phyloP scores from a whole-genome alignment of 2,797 vertebrate species.

The Diplodus puntazzo region DNA sequence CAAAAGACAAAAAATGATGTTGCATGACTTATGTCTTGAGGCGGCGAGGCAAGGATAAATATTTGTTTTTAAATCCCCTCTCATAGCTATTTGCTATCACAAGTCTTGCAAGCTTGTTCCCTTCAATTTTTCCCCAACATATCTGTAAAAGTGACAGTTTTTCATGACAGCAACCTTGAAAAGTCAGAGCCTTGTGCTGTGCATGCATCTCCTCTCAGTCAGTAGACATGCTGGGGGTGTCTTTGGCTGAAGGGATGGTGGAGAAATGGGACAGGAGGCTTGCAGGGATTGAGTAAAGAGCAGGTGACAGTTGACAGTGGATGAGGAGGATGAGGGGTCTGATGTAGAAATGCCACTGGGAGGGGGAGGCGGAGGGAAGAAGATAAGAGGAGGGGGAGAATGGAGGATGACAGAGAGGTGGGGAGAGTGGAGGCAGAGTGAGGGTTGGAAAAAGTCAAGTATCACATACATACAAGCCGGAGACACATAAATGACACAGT shows the following conservation, averaged over 20 bases:
- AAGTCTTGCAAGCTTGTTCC: not conserved
- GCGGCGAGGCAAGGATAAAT: not conserved
- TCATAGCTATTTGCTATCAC: slow-evolving; percentile 11
- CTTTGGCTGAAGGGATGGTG: slow-evolving; percentile 8
- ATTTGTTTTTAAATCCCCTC: slow-evolving; percentile 37
- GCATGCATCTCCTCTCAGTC: not conserved
- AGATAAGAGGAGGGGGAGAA: slow-evolving; percentile 58
- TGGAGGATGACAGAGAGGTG: slow-evolving; percentile 30
- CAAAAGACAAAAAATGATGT: slow-evolving; percentile 2
- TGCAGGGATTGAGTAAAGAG: slow-evolving; percentile 9
- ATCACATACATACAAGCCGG: not conserved
- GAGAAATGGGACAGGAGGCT: slow-evolving; percentile 15
- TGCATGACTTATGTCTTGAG: slow-evolving; percentile 21
- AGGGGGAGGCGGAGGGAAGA: slow-evolving; percentile 27
- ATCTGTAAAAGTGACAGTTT: slow-evolving; percentile 31
- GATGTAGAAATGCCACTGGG: slow-evolving; percentile 4
- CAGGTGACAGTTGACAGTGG: slow-evolving; percentile 34
- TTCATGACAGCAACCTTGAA: slow-evolving; percentile 27
- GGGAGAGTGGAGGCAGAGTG: slow-evolving; percentile 24
- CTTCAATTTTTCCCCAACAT: slow-evolving; percentile 8
- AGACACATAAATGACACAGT: not conserved
- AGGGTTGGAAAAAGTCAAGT: slow-evolving; percentile 32
- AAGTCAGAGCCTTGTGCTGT: not conserved
- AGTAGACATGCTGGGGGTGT: not conserved
- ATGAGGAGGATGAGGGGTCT: slow-evolving; percentile 9